Base-by-base conservation (phyloP, 1,140 invertebrate genomes). In the Bombus sibiricus region DNA sequence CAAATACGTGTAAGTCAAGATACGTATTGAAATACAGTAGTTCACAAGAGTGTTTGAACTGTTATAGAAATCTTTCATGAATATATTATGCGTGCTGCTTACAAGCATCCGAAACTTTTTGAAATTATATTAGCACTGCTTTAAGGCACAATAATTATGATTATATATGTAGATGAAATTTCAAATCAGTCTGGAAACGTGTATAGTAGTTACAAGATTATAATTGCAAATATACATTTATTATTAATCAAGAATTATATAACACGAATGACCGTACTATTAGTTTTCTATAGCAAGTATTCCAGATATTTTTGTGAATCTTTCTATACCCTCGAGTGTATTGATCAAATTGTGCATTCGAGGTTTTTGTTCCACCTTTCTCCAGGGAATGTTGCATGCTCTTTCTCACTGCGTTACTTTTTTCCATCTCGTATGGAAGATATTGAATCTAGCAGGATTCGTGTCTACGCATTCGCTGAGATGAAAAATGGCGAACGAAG, bases 371-470 rank as follows among this genome's bases (percentile, higher is more conserved):
- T 18, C 37, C 28, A 8, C 12, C 1, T 69, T 13, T 13, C 4
- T 1, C 2, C n/a, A 22, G 64, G 47, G 22, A 37, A 43, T 32
- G 71, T 32, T 12, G 10, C 32, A 32, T 8, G 62, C 13, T 13
- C n/a, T 41, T 76, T 39, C 39, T 47, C 64, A 39, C 64, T 28
- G 34, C 47, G 43, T 25, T 15, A n/a, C 57, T n/a, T 66, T 73
- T 57, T 73, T 43, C 41, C 41, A 53, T 12, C 28, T 41, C 81
- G 41, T 68, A 83, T 64, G 66, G 74, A 57, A 34, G 85, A 83
- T 86, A 86, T 83, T 83, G 85, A 83, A 86, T 83, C 66, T 47
- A 41, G 22, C 73, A 1, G 66, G 53, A 83, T 34, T 77, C 79
- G 43, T 71, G 81, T 83, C 74, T 78, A 86, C 81, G 85, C 81